Evolutionary conservation across 92 coral and sea anemone genomes (phyloP).

Genomic region (Montipora capitata): DNA sequence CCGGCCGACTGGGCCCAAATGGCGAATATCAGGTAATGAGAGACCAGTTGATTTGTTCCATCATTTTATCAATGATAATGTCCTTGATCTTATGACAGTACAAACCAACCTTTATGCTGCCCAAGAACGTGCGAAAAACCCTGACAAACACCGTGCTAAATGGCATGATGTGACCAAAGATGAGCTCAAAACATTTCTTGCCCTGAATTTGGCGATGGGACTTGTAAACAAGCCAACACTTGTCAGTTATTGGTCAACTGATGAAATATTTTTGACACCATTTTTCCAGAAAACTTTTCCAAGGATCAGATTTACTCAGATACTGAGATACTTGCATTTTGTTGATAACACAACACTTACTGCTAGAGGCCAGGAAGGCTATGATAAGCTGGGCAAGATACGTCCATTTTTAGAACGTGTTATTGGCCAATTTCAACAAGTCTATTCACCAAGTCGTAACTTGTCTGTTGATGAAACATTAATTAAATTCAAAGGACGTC

Average conservation of each 20-base stretch:
- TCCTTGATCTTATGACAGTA: neutral
- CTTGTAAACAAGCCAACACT: constrained; percentile 16
- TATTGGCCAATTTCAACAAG: no score
- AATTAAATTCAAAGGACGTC: no score
- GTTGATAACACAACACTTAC: constrained; percentile 5
- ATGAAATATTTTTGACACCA: no score
- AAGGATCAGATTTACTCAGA: neutral
- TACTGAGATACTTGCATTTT: constrained; percentile 7
- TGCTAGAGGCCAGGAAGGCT: neutral
- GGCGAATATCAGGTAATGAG: neutral
- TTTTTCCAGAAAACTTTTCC: no score
- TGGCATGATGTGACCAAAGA: constrained; percentile 10
- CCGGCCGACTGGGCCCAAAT: neutral
- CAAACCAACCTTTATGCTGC: neutral
- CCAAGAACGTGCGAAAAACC: constrained; percentile 19
- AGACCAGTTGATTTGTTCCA: constrained; percentile 6
- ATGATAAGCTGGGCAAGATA: no score
- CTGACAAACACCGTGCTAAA: neutral
- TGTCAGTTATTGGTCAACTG: neutral
- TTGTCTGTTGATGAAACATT: no score
- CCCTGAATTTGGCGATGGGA: constrained; percentile 14
- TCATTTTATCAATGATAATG: neutral
- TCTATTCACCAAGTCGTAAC: no score
- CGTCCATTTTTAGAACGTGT: no score
- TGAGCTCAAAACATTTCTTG: constrained; percentile 12